These are phyloP conservation scores for Sebastes nivosus DNA, from an alignment of 2,797 vertebrate species.

Conservation along the genomic window DNA sequence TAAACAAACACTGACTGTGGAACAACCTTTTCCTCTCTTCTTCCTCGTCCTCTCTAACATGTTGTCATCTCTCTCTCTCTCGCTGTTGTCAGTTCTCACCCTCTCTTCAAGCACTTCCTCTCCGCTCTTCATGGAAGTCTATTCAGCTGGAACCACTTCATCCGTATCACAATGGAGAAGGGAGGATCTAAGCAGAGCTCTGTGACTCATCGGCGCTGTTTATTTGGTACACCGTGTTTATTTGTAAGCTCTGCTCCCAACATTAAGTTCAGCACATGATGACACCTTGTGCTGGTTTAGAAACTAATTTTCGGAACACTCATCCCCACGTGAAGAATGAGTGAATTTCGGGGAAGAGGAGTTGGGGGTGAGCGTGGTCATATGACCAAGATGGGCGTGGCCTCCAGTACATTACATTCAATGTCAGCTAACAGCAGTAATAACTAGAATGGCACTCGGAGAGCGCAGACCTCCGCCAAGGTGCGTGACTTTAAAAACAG, in stretches of 20 bases:
- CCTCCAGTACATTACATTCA: not conserved
- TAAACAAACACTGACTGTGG: constrained; percentile 75
- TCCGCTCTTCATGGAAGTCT: constrained; percentile 40
- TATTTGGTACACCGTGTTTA: constrained; percentile 50
- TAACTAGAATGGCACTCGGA: not conserved
- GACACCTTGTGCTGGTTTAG: not conserved
- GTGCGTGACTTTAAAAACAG: too few relatives aligned
- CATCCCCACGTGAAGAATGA: too few relatives aligned
- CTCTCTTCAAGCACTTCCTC: constrained; percentile 37
- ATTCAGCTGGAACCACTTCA: constrained; percentile 60
- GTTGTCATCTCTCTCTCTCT: constrained; percentile 10
- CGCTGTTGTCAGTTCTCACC: not conserved
- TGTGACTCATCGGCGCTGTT: constrained; percentile 57
- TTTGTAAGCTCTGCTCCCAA: constrained; percentile 26
- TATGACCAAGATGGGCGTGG: not conserved
- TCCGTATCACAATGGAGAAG: constrained; percentile 12
- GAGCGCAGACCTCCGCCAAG: too few relatives aligned
- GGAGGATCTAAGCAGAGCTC: constrained; percentile 25
- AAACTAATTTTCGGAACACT: not conserved
- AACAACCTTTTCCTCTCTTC: constrained; percentile 24
- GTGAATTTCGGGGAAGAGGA: not conserved
- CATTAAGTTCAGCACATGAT: not conserved
- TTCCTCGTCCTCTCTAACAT: not conserved
- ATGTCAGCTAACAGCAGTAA: not conserved
- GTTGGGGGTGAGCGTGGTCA: not conserved